A percentile compares a stretch with the other conserved stretches of the same genome.
These are phyloP conservation scores for Dendroctonus ponderosae DNA, from an alignment of 1,140 invertebrate genomes.

Conservation along the genomic window DNA sequence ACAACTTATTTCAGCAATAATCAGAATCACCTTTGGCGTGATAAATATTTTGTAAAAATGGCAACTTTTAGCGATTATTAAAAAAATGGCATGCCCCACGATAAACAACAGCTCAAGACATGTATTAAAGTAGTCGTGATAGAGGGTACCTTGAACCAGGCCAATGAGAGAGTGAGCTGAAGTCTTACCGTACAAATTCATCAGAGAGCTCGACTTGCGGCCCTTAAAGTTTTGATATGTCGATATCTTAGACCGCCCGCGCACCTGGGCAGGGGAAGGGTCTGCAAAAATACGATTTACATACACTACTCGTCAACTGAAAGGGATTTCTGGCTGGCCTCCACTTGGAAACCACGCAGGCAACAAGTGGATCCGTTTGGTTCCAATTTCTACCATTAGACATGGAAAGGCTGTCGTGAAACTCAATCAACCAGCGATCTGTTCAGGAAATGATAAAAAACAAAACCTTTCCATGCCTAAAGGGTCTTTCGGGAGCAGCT, in stretches of 20 bases:
- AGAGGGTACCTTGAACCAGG: slow-evolving; percentile 35
- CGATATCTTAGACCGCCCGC: slow-evolving; percentile 77
- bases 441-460: too few relatives aligned
- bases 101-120: slow-evolving; percentile 44
- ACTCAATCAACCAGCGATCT: too few relatives aligned
- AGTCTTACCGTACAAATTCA: slow-evolving; percentile 90
- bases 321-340: not conserved
- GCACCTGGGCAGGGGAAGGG: slow-evolving; percentile 70
- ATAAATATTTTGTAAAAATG: not conserved
- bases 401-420: too few relatives aligned
- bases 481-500: too few relatives aligned
- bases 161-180: slow-evolving; percentile 34
- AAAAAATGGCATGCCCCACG: slow-evolving; percentile 42
- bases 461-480: too few relatives aligned
- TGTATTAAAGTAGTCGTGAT: slow-evolving; percentile 35
- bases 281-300: slow-evolving; percentile 56
- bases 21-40: too few relatives aligned
- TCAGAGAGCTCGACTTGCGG: slow-evolving; percentile 88
- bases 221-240: slow-evolving; percentile 82
- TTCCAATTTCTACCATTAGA: too few relatives aligned
- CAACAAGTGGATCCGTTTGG: too few relatives aligned
- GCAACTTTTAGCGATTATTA: slow-evolving; percentile 17
- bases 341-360: not conserved
- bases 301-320: slow-evolving; percentile 53
- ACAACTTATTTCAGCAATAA: too few relatives aligned